Percentiles rank a stretch among this genome's conserved stretches.
Evolutionary conservation across 1,140 invertebrate genomes (phyloP).

Genomic region (Drosophila oshimai): DNA sequence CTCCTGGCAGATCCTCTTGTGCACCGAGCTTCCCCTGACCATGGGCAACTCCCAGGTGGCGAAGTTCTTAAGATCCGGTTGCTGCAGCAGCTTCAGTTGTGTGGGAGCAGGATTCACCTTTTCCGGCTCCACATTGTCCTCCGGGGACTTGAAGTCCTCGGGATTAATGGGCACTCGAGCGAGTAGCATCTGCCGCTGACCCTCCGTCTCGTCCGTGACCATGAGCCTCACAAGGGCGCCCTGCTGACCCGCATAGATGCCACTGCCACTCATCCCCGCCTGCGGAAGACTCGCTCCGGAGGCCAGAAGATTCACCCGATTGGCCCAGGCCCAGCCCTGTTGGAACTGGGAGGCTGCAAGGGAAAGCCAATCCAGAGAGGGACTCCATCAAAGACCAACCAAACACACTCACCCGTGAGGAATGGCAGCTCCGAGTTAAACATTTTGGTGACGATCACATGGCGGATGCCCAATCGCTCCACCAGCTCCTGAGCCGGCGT

Average conservation of each 20-base stretch:
- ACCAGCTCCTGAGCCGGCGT: constrained; percentile 83
- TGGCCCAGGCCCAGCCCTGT: constrained; percentile 84
- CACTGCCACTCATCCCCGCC: constrained; percentile 85
- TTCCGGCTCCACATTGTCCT: constrained; percentile 7
- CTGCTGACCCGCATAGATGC: constrained; percentile 85
- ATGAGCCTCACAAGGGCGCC: constrained; percentile 83
- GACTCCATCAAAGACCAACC: too few species aligned
- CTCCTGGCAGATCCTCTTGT: constrained; percentile 39
- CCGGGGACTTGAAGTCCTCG: constrained; percentile 25
- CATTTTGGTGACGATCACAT: constrained; percentile 88
- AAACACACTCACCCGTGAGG: constrained; percentile 84
- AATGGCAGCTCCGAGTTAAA: constrained; percentile 90
- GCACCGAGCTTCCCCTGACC: constrained; percentile 2
- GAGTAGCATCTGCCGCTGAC: constrained; percentile 82
- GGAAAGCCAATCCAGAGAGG: too few species aligned
- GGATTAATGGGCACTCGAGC: constrained; percentile 81
- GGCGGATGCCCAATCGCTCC: constrained; percentile 83
- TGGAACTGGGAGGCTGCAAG: constrained; percentile 84
- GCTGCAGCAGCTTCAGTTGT: constrained; percentile 35
- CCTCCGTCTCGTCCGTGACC: constrained; percentile 68
- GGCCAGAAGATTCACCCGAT: constrained; percentile 85
- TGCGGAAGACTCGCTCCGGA: constrained; percentile 84
- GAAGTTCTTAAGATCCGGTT: constrained; percentile 46
- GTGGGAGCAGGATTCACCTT: not conserved
- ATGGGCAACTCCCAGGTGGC: constrained; percentile 31